Percentiles rank a stretch among this genome's conserved stretches.
Evolutionary conservation across 2,888 invertebrate species (phyloP).

Genomic region (Tetragonula carbonaria): DNA sequence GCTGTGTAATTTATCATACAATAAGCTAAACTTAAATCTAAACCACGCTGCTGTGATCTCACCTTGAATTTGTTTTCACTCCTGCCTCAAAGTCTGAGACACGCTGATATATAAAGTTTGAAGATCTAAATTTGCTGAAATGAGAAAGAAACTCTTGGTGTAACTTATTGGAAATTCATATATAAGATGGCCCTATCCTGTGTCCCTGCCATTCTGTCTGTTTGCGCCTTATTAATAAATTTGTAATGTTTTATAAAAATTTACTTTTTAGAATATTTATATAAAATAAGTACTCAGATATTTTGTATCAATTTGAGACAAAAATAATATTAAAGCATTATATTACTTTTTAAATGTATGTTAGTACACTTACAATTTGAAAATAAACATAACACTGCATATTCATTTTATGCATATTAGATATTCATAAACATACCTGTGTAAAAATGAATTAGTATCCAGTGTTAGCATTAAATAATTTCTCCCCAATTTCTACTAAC

Average conservation of each 20-base stretch:
- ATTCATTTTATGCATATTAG: constrained; percentile 2
- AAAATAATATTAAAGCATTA: not conserved
- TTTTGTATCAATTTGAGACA: constrained; percentile 6
- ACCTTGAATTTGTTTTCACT: constrained; percentile 86
- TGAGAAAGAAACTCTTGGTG: constrained; percentile 84
- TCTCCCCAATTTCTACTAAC: constrained; percentile 41
- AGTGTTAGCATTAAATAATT: constrained; percentile 31
- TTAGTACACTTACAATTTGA: constrained; percentile 38
- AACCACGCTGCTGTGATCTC: constrained; percentile 84
- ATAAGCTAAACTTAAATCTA: constrained; percentile 82
- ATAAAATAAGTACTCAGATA: constrained; percentile 12
- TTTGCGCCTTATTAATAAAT: constrained; percentile 70
- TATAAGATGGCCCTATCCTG: constrained; percentile 82
- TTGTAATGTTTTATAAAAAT: constrained; percentile 26
- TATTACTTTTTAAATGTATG: constrained; percentile 23
- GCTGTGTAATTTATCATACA: constrained; percentile 80
- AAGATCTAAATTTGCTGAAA: constrained; percentile 87
- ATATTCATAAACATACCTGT: constrained; percentile 36
- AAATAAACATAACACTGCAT: constrained; percentile 12
- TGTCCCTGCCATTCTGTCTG: constrained; percentile 83
- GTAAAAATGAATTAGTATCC: constrained; percentile 37
- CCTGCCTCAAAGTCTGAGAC: constrained; percentile 86
- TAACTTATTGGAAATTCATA: constrained; percentile 78
- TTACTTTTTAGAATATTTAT: constrained; percentile 34
- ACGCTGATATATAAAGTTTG: constrained; percentile 86